Base-by-base conservation (phyloP, 1,140 invertebrate species). In the Pseudomyrmex pallidus region DNA sequence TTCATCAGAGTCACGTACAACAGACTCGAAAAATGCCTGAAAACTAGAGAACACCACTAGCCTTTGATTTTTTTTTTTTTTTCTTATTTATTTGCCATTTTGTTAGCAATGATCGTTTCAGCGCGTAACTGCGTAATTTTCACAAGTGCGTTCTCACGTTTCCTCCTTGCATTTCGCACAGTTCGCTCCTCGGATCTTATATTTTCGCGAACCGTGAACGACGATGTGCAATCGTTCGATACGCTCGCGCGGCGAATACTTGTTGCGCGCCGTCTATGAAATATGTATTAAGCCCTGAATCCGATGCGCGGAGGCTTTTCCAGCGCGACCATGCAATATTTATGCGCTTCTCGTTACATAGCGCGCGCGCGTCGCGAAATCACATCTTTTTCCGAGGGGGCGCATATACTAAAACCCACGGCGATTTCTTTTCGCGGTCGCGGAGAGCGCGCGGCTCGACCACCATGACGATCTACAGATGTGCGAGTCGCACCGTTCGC, bases 241-340 rank as follows among this genome's bases (percentile, higher is more conserved):
- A 80, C 20, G 76, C 66, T 80, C 66, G 76, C 64, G 76, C 76
- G 76, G 64, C 22, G 66, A 70, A 80, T 80, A 80, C 76, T 80
- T 80, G 76, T 80, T 80, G 76, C 76, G 76, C 76, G 76, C 25
- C 20, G 66, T 15, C 66, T 70, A 80, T 80, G 76, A 80, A 80
- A 80, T 80, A 80, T 80, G 76, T 72, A 80, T 80, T 80, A 80
- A 80, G 76, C 54, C 56, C 66, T 80, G 76, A 70, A 80, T 80
- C 76, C 76, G 66, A 80, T 80, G 66, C 66, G 72, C 76, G 76
- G 76, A 70, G 66, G 76, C 76, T 80, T 80, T 80, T 80, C 76
- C 76, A 80, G 76, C 76, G 76, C 76, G 76, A 80, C 76, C 76
- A 80, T 80, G 76, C 76, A 80, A 80, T 80, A 80, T 80, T 80